Base-by-base conservation (phyloP, 1,140 invertebrate genomes). In the Sesamia nonagrioides region DNA sequence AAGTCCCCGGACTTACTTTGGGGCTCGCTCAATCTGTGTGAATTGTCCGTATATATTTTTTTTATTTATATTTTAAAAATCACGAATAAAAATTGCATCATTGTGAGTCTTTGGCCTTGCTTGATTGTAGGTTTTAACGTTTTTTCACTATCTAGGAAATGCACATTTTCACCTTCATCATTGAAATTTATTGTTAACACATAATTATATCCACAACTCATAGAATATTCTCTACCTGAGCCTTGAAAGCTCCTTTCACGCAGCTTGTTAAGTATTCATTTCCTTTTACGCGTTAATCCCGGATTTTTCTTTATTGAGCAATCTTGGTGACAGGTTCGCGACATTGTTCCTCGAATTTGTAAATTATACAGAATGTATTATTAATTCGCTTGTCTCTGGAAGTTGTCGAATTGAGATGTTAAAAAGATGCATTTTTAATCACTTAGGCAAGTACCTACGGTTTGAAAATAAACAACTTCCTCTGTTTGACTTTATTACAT, bases 281-380 rank as follows among this genome's bases (percentile, higher is more conserved):
- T 71, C 48, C 68, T 71, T 69, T 18, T 37, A 71, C 48, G 68
- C 37, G 50, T 71, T 71, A 71, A 52, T 52, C 68, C 68, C 68
- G 50, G 68, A 37, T 71, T 71, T 69, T 69, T 54, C 68, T 71
- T 71, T 71, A 71, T 71, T 71, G 50, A 71, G 68, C 68, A 71
- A 52, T 71, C 68, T 54, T 27, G 40, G 66, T 66, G 61, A 69
- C 66, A 45, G 66, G 50, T 27, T 52, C 27, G 33, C 68, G 50
- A 71, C 48, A 54, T 71, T 54, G 68, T 71, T 71, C 68, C 48
- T 18, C 18, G 68, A 17, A 50, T 48, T 69, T 50, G 45, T 50
- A 11, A 69, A 71, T 71, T 54, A 48, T 50, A 48, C 42, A 27
- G 40, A 68, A 33, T 68, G 63, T 18, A 42, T 48, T 68, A 27